Percentiles rank a stretch among this genome's conserved stretches.
These are phyloP conservation scores for Connochaetes taurinus DNA, from an alignment of 2,113 vertebrate species.

Conservation along the genomic window DNA sequence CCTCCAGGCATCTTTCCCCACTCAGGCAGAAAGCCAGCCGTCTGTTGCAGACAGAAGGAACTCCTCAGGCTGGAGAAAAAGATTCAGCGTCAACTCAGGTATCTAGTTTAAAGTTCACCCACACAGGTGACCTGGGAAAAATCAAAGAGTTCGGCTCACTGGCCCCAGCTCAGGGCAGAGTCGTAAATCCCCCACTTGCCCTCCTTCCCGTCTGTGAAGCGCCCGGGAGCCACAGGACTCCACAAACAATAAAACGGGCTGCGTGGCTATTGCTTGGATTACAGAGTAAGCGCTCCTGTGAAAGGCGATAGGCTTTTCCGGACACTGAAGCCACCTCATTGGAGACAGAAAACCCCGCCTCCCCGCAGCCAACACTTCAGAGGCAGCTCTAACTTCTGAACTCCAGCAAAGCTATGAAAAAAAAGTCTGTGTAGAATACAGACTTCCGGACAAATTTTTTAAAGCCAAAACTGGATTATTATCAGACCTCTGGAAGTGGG, in stretches of 20 bases:
- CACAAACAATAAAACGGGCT: conserved; percentile 79
- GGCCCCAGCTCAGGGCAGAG: neutral
- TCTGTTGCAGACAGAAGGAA: neutral
- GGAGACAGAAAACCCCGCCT: conserved; percentile 80
- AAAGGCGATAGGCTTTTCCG: conserved; percentile 84
- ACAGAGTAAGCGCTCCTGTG: conserved; percentile 80
- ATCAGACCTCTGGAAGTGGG: neutral
- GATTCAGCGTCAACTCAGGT: conserved; percentile 16
- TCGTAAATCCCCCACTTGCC: conserved; percentile 32
- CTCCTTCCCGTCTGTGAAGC: conserved; percentile 13
- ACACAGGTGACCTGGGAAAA: conserved; percentile 49
- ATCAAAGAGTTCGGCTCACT: neutral
- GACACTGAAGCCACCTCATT: conserved; percentile 76
- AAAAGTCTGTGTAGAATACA: neutral
- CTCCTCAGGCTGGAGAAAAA: conserved; percentile 17
- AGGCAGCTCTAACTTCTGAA: conserved; percentile 77
- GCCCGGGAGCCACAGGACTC: conserved; percentile 68
- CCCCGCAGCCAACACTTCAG: conserved; percentile 48
- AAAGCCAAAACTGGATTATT: neutral
- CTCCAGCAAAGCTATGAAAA: conserved; percentile 47
- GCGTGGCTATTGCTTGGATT: conserved; percentile 82
- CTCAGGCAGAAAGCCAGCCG: conserved; percentile 14
- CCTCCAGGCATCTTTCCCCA: conserved; percentile 63
- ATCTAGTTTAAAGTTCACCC: conserved; percentile 30
- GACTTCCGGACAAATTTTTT: neutral